Evolutionary conservation across 2,113 vertebrate genomes (phyloP).

Genomic region (Eolophus roseicapilla): DNA sequence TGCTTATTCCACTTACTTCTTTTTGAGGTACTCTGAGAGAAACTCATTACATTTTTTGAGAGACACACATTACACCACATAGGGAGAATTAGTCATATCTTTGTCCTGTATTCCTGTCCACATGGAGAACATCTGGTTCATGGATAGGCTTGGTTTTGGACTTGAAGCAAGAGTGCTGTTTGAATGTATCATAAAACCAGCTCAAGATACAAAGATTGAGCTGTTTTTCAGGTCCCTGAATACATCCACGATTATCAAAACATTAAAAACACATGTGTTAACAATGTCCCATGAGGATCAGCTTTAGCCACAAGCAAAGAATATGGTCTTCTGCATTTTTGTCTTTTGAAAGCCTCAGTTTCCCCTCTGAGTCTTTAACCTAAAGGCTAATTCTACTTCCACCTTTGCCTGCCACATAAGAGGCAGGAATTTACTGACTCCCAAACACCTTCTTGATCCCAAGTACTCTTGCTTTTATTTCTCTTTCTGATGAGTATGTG

Average conservation of each 20-base stretch:
- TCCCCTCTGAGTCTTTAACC: background rate
- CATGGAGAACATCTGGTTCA: background rate
- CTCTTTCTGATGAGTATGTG: background rate
- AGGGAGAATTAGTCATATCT: background rate
- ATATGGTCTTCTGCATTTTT: background rate
- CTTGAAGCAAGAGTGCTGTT: background rate
- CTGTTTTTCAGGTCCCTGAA: background rate
- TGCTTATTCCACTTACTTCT: background rate
- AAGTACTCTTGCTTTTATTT: background rate
- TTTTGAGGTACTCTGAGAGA: background rate
- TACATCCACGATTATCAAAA: background rate
- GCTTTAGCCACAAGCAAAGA: background rate
- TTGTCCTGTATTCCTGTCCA: background rate
- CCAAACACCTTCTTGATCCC: background rate
- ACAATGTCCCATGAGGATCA: background rate
- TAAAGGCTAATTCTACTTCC: background rate
- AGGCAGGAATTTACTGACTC: background rate
- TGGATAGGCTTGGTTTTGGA: background rate
- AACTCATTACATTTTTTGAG: background rate
- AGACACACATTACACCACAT: background rate
- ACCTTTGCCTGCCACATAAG: background rate
- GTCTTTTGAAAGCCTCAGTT: background rate
- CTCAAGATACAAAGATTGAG: background rate
- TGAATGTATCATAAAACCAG: background rate
- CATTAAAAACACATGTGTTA: background rate